Base-by-base conservation (phyloP, 2,888 invertebrate genomes). In the Drosophila setosimentum region DNA sequence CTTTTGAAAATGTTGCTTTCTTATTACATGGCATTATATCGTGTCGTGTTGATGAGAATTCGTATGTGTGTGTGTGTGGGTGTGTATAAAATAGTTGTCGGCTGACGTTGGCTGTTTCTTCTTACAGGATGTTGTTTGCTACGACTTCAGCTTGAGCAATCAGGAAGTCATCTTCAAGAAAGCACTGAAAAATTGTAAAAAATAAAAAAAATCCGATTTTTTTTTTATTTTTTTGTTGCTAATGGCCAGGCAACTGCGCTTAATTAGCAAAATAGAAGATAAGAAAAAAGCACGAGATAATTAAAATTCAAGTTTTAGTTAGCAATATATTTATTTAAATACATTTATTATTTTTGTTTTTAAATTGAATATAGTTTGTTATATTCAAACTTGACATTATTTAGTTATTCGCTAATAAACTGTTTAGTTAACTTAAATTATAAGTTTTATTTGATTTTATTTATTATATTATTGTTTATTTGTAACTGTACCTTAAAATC, bases 1-100 rank as follows among this genome's bases (percentile, higher is more conserved):
- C 90, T 88, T 85, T 85, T 85, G 85, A 89, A 88, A 88, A 88
- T 89, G 90, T 76, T 85, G 78, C 89, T 80, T 85, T 83, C 88
- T 89, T 85, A 89, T 89, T 83, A 85, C 85, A 85, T 80, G 88
- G 81, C 86, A 89, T 87, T 89, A 87, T 85, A 85, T 73, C 78
- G 63, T 86, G 82, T 74, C 59, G 64, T 57, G 16, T 57, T 24
- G 55, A 55, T 29, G 45, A 45, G 24, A 45, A 45, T 16, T 4
- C 16, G 16, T 45, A 4, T 51, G 0, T 30, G 30, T 21, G 4
- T 53, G 24, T 33, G 24, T 16, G 24, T 24, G 0, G 3, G 53
- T 55, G 13, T 53, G 21, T 54, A 61, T 55, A 55, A 68, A 68
- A 59, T 64, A 68, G 61, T 66, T 72, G 69, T 40, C 37, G 65